These are phyloP conservation scores for Rhinolophus ferrumequinum DNA, from an alignment of 2,113 vertebrate genomes.

Conservation along the genomic window DNA sequence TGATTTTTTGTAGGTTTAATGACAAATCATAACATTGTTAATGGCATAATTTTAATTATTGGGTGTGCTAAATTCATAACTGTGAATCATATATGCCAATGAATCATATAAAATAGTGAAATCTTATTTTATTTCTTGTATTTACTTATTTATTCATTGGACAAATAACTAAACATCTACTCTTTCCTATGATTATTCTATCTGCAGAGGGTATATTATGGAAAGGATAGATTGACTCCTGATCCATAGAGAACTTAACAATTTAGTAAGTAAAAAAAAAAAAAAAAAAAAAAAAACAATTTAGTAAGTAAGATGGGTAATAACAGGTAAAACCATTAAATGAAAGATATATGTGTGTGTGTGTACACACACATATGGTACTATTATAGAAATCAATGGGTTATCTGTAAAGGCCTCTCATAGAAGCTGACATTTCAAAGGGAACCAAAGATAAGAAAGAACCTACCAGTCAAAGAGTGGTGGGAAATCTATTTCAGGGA, in stretches of 20 bases:
- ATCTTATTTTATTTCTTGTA: neutral
- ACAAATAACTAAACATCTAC: neutral
- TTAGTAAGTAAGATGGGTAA: neutral
- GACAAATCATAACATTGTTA: neutral
- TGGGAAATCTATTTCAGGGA: neutral
- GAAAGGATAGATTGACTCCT: neutral
- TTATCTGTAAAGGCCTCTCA: neutral
- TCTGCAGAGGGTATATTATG: neutral
- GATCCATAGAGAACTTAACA: neutral
- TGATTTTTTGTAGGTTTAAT: neutral
- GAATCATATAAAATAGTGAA: neutral
- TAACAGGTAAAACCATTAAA: neutral
- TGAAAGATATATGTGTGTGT: neutral
- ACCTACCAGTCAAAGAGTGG: neutral
- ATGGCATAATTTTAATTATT: neutral
- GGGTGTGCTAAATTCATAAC: neutral
- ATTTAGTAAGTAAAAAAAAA: neutral
- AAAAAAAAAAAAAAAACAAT: no score
- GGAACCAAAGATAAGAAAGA: neutral
- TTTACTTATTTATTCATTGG: neutral
- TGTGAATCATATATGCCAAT: neutral
- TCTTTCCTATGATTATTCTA: neutral
- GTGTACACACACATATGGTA: neutral
- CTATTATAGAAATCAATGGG: neutral
- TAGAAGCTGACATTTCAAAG: neutral